Percentiles rank a stretch among this genome's conserved stretches.
Evolutionary conservation across 2,797 vertebrate species (phyloP).

Genomic region (Lutjanus argentimaculatus): DNA sequence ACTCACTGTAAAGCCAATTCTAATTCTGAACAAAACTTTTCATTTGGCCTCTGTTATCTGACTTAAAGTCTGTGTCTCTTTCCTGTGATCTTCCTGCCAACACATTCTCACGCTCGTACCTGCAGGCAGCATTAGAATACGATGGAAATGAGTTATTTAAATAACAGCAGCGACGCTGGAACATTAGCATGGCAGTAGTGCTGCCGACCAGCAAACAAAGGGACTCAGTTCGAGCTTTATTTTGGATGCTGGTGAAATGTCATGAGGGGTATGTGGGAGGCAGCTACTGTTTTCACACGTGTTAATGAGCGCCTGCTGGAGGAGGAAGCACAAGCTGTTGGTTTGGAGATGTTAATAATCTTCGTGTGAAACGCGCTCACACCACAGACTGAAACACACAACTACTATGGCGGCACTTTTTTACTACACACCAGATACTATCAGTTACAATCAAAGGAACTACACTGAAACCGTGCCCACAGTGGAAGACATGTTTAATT

Average conservation of each 20-base stretch:
- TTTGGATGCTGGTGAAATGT: slow-evolving; percentile 35
- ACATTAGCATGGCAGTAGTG: too few species aligned
- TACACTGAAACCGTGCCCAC: neutral
- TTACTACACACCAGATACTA: neutral
- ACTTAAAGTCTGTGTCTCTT: neutral
- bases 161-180: slow-evolving; percentile 9
- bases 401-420: neutral
- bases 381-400: neutral
- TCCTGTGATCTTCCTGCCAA: too few species aligned
- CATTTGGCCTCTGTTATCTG: neutral
- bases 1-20: too few species aligned
- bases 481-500: neutral
- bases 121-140: neutral
- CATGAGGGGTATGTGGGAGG: slow-evolving; percentile 50
- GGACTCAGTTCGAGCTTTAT: slow-evolving; percentile 16
- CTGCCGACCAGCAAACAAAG: slow-evolving; percentile 22
- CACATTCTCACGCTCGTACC: neutral
- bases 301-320: slow-evolving; percentile 34
- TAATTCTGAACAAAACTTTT: neutral
- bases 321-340: slow-evolving; percentile 25
- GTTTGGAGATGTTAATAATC: slow-evolving; percentile 29
- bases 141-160: slow-evolving; percentile 36
- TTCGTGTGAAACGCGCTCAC: neutral
- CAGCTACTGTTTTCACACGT: slow-evolving; percentile 42
- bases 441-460: neutral